Evolutionary conservation across 2,797 vertebrate genomes (phyloP).

Genomic region (Glyptemys insculpta): DNA sequence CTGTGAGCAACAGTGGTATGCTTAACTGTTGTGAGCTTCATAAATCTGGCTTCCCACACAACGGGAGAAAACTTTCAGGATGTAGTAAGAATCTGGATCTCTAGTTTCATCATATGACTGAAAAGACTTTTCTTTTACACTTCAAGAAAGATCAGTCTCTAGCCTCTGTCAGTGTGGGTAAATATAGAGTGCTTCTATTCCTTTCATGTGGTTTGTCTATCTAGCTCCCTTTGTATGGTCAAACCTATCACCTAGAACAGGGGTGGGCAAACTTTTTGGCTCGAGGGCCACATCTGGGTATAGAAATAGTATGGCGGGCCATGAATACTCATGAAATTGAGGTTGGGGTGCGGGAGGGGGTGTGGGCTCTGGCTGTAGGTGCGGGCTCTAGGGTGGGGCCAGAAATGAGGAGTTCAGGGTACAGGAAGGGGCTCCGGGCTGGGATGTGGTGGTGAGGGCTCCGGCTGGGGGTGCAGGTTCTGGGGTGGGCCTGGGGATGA

Average conservation of each 20-base stretch:
- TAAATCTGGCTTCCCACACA: background rate
- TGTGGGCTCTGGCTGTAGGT: too few relatives aligned
- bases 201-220: background rate
- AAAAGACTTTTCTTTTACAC: background rate
- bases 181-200: background rate
- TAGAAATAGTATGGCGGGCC: too few relatives aligned
- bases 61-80: background rate
- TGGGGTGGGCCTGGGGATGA: too few relatives aligned
- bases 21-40: background rate
- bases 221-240: background rate
- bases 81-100: background rate
- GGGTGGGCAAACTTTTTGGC: background rate
- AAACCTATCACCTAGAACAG: background rate
- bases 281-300: too few relatives aligned
- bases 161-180: background rate
- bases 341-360: too few relatives aligned
- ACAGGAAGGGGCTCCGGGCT: too few relatives aligned
- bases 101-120: background rate
- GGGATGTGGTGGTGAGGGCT: too few relatives aligned
- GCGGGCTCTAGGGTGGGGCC: too few relatives aligned
- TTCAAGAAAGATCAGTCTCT: background rate
- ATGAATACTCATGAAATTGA: too few relatives aligned
- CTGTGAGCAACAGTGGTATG: accelerated
- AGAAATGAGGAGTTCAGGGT: too few relatives aligned
- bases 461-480: too few relatives aligned